Conservation (phyloP, 2,888 invertebrate species). For the Auanema sp. region DNA sequence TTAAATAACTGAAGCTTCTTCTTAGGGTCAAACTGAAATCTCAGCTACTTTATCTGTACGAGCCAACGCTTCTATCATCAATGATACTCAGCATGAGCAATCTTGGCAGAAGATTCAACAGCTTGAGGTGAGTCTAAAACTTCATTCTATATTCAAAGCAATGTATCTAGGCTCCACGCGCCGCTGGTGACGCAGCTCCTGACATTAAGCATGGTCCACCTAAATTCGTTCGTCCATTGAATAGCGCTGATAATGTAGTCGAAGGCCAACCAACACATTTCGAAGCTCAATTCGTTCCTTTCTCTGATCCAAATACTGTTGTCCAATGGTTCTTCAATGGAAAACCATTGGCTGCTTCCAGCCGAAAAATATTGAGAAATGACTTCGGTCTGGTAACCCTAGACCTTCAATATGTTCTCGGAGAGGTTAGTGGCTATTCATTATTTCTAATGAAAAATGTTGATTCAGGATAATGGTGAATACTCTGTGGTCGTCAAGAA, state of each 20-base stretch:
- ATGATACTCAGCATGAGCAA: slow-evolving; percentile 89
- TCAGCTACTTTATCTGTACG: slow-evolving; percentile 53
- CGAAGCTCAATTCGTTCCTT: slow-evolving; percentile 78
- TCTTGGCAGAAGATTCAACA: slow-evolving; percentile 86
- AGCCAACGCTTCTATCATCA: slow-evolving; percentile 67
- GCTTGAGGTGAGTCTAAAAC: slow-evolving; percentile 74
- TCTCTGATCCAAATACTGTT: slow-evolving; percentile 47
- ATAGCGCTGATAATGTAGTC: slow-evolving; percentile 44
- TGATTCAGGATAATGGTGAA: slow-evolving; percentile 35
- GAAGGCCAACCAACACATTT: slow-evolving; percentile 88
- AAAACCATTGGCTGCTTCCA: slow-evolving; percentile 75
- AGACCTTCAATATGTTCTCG: slow-evolving; percentile 82
- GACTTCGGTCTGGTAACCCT: slow-evolving; percentile 94
- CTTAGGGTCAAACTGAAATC: slow-evolving; percentile 47
- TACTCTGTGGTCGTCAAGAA: slow-evolving; percentile 76
- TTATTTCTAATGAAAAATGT: too few species aligned
- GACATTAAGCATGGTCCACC: slow-evolving; percentile 75
- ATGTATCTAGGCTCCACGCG: slow-evolving; percentile 34
- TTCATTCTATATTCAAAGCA: slow-evolving; percentile 3
- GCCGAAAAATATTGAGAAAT: slow-evolving; percentile 69
- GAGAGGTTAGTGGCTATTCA: slow-evolving; percentile 79
- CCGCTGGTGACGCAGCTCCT: slow-evolving; percentile 49
- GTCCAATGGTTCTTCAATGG: slow-evolving; percentile 75
- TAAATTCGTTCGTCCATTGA: slow-evolving; percentile 72
- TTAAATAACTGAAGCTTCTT: not conserved